Evolutionary conservation across 2,113 vertebrate species (phyloP), one percentile per base, ranked within the genome.

Genomic region (Corynorhinus townsendii): DNA sequence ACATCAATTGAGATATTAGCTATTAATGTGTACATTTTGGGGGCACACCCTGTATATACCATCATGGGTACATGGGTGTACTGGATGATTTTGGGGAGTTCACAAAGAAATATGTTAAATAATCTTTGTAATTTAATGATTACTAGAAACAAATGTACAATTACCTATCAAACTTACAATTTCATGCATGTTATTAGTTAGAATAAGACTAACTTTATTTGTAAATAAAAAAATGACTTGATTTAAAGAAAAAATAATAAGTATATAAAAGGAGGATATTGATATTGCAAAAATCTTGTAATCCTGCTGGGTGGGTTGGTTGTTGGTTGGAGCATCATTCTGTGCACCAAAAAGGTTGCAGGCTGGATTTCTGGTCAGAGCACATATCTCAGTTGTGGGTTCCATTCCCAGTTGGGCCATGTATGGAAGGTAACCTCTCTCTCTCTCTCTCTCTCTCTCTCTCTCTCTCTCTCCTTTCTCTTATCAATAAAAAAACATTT

Each of bases 81-180:
- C 11, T 38, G 2, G 17, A 30, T 73, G 69, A 82, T 47, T 83
- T 43, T 66, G 68, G 30, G 52, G 62, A 69, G 11, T 33, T 91
- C 59, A 56, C 45, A 85, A 82, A 62, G 47, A 77, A 73, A 83
- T 91, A 43, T 35, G 89, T 85, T 52, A 83, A 62, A 89, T 66
- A 75, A 80, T 56, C 15, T 80, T 92, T 93, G 14, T 93, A 28
- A 91, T 38, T 93, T 56, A 69, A 75, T 79, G 11, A 86, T 75
- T 92, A 9, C 20, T 86, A 90, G 33, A 95, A 92, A 89, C 24
- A 95, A 95, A 68, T 73, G 59, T 47, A 64, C 52, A 52, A 82
- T 38, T 72, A 20, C 24, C 15, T 20, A 64, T 49, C 52, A 75
- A 89, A 88, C 11, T 86, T 33, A 30, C 24, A 68, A 87, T 28